Conservation (phyloP, 1,140 invertebrate genomes). For the Papilio polytes region DNA sequence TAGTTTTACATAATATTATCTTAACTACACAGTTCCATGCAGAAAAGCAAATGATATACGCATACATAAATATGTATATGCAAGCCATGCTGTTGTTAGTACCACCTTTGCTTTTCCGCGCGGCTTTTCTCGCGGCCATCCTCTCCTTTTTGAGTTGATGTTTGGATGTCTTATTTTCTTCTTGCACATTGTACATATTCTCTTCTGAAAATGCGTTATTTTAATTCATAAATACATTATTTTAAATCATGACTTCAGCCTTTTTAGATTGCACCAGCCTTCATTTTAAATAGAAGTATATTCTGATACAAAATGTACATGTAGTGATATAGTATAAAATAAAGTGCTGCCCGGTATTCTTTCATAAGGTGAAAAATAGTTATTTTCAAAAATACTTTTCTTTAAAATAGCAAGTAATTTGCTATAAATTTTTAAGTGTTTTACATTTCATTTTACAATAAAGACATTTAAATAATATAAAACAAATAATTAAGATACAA, state of each 20-base stretch:
- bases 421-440: not conserved
- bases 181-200: slow-evolving; percentile 77
- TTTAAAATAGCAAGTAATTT: too few species aligned
- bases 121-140: slow-evolving; percentile 85
- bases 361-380: too few species aligned
- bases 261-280: not conserved
- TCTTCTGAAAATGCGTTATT: slow-evolving; percentile 77
- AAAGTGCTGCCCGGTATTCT: not conserved
- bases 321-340: not conserved
- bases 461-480: not conserved
- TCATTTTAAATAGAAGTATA: not conserved
- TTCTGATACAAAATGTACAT: not conserved
- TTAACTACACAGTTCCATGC: slow-evolving; percentile 30
- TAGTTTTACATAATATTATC: not conserved
- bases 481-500: not conserved
- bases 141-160: slow-evolving; percentile 88
- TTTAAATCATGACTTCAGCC: not conserved
- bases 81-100: slow-evolving; percentile 38
- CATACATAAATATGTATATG: slow-evolving; percentile 37
- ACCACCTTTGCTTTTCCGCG: slow-evolving; percentile 75
- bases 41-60: slow-evolving; percentile 28
- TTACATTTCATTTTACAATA: not conserved
- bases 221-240: slow-evolving; percentile 7
- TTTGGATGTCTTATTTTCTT: slow-evolving; percentile 86
- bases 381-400: too few species aligned